Evolutionary conservation across 2,113 vertebrate genomes (phyloP), one percentile per base, ranked within the genome.

Genomic region (Myiopsitta monachus): DNA sequence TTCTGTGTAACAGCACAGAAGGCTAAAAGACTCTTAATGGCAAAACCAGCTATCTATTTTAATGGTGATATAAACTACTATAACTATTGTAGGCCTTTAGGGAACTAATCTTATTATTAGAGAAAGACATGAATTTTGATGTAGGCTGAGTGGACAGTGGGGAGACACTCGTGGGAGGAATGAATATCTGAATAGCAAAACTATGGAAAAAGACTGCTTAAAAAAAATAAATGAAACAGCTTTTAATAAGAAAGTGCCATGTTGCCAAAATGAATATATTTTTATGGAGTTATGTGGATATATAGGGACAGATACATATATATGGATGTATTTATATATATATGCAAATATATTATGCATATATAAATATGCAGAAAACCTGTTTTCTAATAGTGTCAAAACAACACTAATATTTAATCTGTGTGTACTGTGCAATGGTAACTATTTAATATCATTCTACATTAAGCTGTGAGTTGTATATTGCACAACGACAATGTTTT

Each of bases 41-140:
- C 75, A 83, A 90, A 95, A 54, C 26, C 43, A 80, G 62, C 86
- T 89, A 69, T 28, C 52, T 92, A 39, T 73, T 94, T 95, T 95
- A 93, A 95, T 76, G 70, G 51, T 33, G 43, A 54, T 87, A 75
- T 79, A 82, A 64, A 75, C 33, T 36, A 16, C n/a, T 59, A 36
- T 59, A 95, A 92, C 30, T 81, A 83, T 54, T 79, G 36, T 41
- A 66, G 88, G 28, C 59, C 78, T 90, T 79, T n/a, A 82, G 75
- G 85, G 88, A 94, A 21, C 33, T 66, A 36, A 73, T 86, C 15
- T 73, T 90, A 39, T 80, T 30, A 39, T 66, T 72, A 47, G 26
- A 46, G 23, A 86, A 30, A 82, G 61, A 83, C 8, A 39, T 79
- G 24, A 93, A 86, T 92, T 73, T 62, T 83, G 41, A 73, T 86